These are phyloP conservation scores for Holotrichia oblita DNA, from an alignment of 1,140 invertebrate species.

Conservation along the genomic window DNA sequence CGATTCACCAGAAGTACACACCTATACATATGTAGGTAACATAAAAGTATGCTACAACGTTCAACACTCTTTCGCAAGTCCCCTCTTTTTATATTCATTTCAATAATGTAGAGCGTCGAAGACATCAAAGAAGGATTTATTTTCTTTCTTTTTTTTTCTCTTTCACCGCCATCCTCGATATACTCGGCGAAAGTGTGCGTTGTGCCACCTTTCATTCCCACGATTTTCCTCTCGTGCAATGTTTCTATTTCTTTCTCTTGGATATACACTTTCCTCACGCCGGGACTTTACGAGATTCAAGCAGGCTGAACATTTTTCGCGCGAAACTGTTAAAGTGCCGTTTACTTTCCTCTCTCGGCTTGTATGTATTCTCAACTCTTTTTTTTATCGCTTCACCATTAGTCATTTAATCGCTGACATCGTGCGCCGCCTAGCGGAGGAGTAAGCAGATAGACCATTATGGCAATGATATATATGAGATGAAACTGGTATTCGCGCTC, in stretches of 20 bases:
- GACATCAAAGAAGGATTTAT: conserved; percentile 11
- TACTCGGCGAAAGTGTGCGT: neutral
- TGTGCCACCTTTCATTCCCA: neutral
- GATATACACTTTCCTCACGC: neutral
- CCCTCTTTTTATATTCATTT: neutral
- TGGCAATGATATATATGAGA: conserved; percentile 24
- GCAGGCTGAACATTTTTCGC: neutral
- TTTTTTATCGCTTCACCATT: conserved; percentile 16
- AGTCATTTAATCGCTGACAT: conserved; percentile 33
- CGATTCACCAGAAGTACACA: neutral
- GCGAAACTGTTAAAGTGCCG: conserved; percentile 12
- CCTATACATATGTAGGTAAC: neutral
- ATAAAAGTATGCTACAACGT: neutral
- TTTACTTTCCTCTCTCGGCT: conserved; percentile 3
- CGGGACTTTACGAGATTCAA: neutral
- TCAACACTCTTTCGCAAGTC: neutral
- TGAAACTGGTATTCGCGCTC: neutral
- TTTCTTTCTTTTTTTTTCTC: too few relatives aligned
- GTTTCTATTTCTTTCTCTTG: neutral
- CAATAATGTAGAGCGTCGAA: neutral
- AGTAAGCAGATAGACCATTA: neutral
- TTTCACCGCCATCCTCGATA: neutral
- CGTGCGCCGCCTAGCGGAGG: neutral
- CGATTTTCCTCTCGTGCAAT: too few relatives aligned
- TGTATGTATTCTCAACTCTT: conserved; percentile 17